Evolutionary conservation across 2,888 invertebrate genomes (phyloP).

Genomic region (Macrophya annulata): DNA sequence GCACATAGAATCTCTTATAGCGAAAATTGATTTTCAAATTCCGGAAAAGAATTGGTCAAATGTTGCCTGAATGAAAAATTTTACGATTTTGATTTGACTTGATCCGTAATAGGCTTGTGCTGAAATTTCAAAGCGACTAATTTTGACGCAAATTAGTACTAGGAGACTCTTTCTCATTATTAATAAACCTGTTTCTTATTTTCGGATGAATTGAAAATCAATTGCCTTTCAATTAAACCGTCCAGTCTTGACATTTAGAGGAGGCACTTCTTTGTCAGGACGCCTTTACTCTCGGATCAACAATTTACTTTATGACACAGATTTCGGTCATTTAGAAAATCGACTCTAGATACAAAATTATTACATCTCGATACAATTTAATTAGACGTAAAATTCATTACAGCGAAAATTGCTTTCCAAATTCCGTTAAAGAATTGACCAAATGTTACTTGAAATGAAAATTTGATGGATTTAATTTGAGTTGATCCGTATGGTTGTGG

Average conservation of each 20-base stretch:
- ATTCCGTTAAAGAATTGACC: neutral
- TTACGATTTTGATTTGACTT: neutral
- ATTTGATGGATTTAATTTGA: neutral
- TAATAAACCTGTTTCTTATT: constrained; percentile 43
- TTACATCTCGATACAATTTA: neutral
- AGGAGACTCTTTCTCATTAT: too few relatives aligned
- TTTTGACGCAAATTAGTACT: too few relatives aligned
- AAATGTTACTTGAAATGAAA: neutral
- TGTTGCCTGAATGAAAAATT: too few relatives aligned
- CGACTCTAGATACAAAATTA: neutral
- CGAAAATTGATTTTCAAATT: neutral
- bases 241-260: neutral
- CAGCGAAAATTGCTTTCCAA: too few relatives aligned
- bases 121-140: neutral
- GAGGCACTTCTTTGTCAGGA: neutral
- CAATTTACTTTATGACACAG: neutral
- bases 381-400: too few relatives aligned
- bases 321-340: too few relatives aligned
- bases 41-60: too few relatives aligned
- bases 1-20: too few relatives aligned
- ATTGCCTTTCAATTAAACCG: constrained; percentile 25
- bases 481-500: neutral
- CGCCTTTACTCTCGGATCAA: neutral
- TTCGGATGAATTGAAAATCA: constrained; percentile 39
- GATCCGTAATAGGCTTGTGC: neutral